These are phyloP conservation scores for Pelvicachromis taeniatus DNA, from an alignment of 2,113 vertebrate genomes.

Conservation along the genomic window DNA sequence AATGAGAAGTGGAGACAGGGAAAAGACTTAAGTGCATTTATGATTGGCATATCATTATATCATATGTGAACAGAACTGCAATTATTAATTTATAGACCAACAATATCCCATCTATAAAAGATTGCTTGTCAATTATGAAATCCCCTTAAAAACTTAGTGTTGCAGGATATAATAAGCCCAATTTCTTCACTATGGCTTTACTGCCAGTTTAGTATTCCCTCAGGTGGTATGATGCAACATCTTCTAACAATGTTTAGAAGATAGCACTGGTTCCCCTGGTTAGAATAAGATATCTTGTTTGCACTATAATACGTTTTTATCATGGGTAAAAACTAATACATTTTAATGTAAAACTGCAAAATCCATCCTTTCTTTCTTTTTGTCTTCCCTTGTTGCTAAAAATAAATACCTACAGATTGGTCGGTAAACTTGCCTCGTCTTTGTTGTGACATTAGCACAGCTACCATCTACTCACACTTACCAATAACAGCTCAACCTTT, in stretches of 20 bases:
- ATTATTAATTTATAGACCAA: not conserved
- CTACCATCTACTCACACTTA: not conserved
- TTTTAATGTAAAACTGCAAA: not conserved
- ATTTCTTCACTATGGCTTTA: not conserved
- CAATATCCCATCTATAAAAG: not conserved
- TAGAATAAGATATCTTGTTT: not conserved
- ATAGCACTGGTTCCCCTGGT: not conserved
- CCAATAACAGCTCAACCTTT: not conserved
- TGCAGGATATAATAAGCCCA: not conserved
- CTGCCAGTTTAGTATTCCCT: not conserved
- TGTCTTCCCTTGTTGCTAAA: not conserved
- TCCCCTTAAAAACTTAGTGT: not conserved
- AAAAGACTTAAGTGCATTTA: not conserved
- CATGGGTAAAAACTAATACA: accelerated
- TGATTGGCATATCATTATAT: not conserved
- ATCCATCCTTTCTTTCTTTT: not conserved
- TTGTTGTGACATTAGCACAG: not conserved
- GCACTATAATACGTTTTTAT: not conserved
- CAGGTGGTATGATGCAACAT: not conserved
- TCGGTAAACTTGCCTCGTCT: too few relatives aligned
- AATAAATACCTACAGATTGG: not conserved
- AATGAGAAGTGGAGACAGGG: not conserved
- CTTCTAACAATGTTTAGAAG: not conserved
- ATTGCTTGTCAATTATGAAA: not conserved
- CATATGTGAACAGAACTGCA: not conserved